These are phyloP conservation scores for Aphelenchoides fujianensis DNA, from an alignment of 1,140 invertebrate species.

Conservation along the genomic window DNA sequence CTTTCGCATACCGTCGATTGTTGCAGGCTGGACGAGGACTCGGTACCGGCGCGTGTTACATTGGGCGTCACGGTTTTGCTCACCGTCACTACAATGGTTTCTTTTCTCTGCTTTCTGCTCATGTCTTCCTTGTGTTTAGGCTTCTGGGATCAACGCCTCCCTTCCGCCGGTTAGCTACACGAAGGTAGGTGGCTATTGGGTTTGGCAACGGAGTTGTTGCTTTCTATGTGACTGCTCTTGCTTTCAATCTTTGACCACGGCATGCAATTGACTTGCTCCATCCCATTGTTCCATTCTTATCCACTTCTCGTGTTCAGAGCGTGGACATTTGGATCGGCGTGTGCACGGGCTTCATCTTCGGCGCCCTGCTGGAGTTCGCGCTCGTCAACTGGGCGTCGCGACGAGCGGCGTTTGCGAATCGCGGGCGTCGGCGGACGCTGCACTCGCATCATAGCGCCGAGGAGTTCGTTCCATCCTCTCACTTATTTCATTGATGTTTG, in stretches of 20 bases:
- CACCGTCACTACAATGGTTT: conserved; percentile 52
- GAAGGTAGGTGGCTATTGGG: conserved; percentile 66
- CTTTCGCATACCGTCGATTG: too few relatives aligned
- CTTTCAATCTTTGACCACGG: too few relatives aligned
- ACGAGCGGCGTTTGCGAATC: background rate
- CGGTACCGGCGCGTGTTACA: conserved; percentile 80
- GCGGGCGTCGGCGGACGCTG: background rate
- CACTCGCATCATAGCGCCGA: conserved; percentile 24
- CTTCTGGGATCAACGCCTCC: conserved; percentile 82
- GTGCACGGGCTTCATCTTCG: conserved; percentile 90
- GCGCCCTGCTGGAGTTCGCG: conserved; percentile 88
- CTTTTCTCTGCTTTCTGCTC: too few relatives aligned
- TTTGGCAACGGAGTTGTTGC: conserved; percentile 43
- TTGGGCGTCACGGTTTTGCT: conserved; percentile 67
- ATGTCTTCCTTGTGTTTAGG: too few relatives aligned
- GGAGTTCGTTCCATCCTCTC: conserved; percentile 11
- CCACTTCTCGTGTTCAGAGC: too few relatives aligned
- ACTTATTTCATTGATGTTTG: conserved; percentile 1
- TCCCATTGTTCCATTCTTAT: too few relatives aligned
- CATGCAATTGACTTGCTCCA: too few relatives aligned
- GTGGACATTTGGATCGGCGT: conserved; percentile 97
- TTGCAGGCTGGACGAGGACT: conserved; percentile 94
- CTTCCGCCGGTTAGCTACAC: conserved; percentile 93
- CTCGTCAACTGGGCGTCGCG: conserved; percentile 92
- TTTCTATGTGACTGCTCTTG: conserved; percentile 30